Evolutionary conservation across 2,888 invertebrate species (phyloP), one percentile per base, ranked within the genome.

Genomic region (Nomada fucata): DNA sequence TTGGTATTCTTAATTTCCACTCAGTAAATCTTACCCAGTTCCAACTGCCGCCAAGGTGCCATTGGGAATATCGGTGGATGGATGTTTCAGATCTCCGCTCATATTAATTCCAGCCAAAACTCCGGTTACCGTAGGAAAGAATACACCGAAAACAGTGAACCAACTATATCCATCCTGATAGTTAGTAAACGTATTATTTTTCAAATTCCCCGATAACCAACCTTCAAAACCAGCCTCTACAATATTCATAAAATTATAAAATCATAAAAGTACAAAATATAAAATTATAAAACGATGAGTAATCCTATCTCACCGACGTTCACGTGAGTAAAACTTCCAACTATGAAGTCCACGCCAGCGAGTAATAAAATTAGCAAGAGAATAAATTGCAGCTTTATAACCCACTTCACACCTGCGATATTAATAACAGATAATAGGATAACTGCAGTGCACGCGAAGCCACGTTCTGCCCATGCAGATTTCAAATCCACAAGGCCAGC

Each of bases 91-190:
- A 94, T 99, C 99, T 18, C 99, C 99, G 92, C 98, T 98, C 99
- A 99, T 99, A 93, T 99, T 99, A 89, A 99, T 99, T 50, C 99
- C 99, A 9, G 99, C 98, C 86, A 99, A 94, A 83, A 99, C 97
- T 20, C 99, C 99, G 64, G 99, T 99, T 42, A 99, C 98, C 0
- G 99, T 98, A 18, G 99, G 99, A 93, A 99, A 99, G 94, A 99
- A 99, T 2, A 99, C 98, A 47, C 99, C 99, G 94, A 99, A 98
- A 57, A 99, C 98, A 69, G 97, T 97, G 94, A 99, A 99, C 97
- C 99, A 99, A 80, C 96, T 97, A 90, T 98, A 97, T 11, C 96
- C 96, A 73, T 96, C 95, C 71, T 95, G 95, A 94, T 97, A 98
- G 71, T 95, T 95, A 0, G 98, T 95, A 94, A 97, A 97, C 59